Conservation (phyloP, 2,113 vertebrate genomes). For the Entomyzon cyanotis region DNA sequence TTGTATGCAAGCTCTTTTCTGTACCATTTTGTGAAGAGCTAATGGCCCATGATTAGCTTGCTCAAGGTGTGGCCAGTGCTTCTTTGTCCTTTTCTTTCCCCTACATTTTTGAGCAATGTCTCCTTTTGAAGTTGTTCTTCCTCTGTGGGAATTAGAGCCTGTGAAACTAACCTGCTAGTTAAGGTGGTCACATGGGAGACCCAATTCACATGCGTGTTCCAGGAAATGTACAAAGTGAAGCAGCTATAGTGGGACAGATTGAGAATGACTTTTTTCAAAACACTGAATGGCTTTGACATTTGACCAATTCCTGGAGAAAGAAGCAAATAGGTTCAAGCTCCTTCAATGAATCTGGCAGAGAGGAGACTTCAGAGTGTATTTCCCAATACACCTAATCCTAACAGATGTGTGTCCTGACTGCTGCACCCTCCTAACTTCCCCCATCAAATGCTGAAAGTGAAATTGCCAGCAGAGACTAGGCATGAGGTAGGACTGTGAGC, state of each 20-base stretch:
- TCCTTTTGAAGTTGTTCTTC: not conserved
- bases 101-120: not conserved
- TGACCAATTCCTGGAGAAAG: not conserved
- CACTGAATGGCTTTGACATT: not conserved
- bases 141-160: not conserved
- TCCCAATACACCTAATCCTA: not conserved
- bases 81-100: not conserved
- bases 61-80: not conserved
- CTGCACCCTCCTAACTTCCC: not conserved
- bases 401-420: slow-evolving; percentile 12
- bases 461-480: not conserved
- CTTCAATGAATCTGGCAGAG: not conserved
- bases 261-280: slow-evolving; percentile 15
- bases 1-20: not conserved
- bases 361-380: not conserved
- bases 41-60: not conserved
- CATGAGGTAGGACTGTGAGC: not conserved
- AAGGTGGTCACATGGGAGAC: not conserved
- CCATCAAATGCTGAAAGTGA: not conserved
- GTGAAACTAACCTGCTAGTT: not conserved
- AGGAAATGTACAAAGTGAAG: not conserved
- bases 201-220: not conserved
- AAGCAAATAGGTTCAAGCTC: slow-evolving; percentile 6
- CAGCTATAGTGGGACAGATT: not conserved
- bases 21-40: not conserved